A percentile compares a stretch with the other conserved stretches of the same genome.
Conservation (phyloP, 2,797 vertebrate species). For the Sebastes vulpes region DNA sequence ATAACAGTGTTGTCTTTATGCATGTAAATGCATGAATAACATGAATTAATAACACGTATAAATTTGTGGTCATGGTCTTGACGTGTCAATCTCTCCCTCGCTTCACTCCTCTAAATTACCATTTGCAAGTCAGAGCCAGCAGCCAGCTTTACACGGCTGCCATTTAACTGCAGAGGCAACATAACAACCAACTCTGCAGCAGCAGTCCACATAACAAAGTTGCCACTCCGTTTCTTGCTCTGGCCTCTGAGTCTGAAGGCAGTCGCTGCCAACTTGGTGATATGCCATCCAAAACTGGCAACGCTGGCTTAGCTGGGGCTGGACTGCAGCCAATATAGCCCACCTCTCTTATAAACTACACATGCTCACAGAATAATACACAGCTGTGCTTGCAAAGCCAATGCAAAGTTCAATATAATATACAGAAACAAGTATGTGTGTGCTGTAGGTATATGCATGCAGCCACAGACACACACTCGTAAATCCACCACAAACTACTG, state of each 20-base stretch:
- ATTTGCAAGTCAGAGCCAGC: background rate
- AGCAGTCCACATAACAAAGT: slow-evolving; percentile 52
- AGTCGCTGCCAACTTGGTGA: slow-evolving; percentile 63
- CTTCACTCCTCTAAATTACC: slow-evolving; percentile 30
- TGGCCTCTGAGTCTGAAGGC: slow-evolving; percentile 43
- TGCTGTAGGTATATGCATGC: background rate
- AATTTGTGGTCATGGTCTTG: slow-evolving; percentile 11
- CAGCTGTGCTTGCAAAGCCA: slow-evolving; percentile 44
- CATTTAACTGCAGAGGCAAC: slow-evolving; percentile 38
- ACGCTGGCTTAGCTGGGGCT: slow-evolving; percentile 28
- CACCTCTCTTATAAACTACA: slow-evolving; percentile 27
- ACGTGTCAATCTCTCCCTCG: background rate
- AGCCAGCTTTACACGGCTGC: slow-evolving; percentile 15
- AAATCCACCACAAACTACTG: background rate
- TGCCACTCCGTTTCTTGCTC: slow-evolving; percentile 51
- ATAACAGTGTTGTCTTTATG: background rate
- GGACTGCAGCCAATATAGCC: slow-evolving; percentile 44
- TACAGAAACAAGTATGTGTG: slow-evolving; percentile 7
- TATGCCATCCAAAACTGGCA: slow-evolving; percentile 63
- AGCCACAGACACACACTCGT: background rate
- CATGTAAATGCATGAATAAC: slow-evolving; percentile 25
- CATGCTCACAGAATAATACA: slow-evolving; percentile 48
- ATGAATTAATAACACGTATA: slow-evolving; percentile 14
- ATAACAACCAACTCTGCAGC: slow-evolving; percentile 27
- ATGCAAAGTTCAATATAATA: slow-evolving; percentile 18